Conservation (phyloP, 2,113 vertebrate species). For the Hiodon alosoides region DNA sequence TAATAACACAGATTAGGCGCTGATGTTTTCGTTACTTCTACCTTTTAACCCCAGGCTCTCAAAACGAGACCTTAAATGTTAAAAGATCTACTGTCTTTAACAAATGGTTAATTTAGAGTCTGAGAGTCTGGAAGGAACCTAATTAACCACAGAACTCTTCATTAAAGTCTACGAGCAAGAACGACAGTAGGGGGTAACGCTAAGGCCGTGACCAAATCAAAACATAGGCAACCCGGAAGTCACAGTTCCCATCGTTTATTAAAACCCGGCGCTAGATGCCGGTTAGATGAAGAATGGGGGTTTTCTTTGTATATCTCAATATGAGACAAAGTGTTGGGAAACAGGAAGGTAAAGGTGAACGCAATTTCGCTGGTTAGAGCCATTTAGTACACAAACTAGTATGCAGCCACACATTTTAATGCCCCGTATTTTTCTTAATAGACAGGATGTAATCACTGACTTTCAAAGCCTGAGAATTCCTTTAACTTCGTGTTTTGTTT, state of each 20-base stretch:
- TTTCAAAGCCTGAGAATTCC: too few species aligned
- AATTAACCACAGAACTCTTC: slow-evolving; percentile 81
- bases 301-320: slow-evolving; percentile 74
- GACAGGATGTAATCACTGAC: too few species aligned
- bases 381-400: not conserved
- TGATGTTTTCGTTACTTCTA: slow-evolving; percentile 78
- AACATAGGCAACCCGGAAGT: too few species aligned
- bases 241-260: slow-evolving; percentile 47
- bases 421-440: too few species aligned
- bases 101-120: slow-evolving; percentile 82
- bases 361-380: slow-evolving; percentile 31
- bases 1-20: slow-evolving; percentile 81
- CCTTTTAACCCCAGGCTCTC: slow-evolving; percentile 86
- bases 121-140: slow-evolving; percentile 46
- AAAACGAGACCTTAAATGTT: slow-evolving; percentile 90
- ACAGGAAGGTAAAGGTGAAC: slow-evolving; percentile 49
- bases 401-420: too few species aligned
- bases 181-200: too few species aligned
- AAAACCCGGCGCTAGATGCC: slow-evolving; percentile 72
- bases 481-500: too few species aligned
- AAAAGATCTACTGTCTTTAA: slow-evolving; percentile 86
- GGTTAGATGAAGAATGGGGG: slow-evolving; percentile 71
- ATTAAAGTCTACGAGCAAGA: slow-evolving; percentile 55
- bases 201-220: too few species aligned
- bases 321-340: slow-evolving; percentile 68